Percentiles rank a stretch among this genome's conserved stretches.
phyloP scores from a whole-genome alignment of 2,888 invertebrate species.

The Caenorhabditis sinica region DNA sequence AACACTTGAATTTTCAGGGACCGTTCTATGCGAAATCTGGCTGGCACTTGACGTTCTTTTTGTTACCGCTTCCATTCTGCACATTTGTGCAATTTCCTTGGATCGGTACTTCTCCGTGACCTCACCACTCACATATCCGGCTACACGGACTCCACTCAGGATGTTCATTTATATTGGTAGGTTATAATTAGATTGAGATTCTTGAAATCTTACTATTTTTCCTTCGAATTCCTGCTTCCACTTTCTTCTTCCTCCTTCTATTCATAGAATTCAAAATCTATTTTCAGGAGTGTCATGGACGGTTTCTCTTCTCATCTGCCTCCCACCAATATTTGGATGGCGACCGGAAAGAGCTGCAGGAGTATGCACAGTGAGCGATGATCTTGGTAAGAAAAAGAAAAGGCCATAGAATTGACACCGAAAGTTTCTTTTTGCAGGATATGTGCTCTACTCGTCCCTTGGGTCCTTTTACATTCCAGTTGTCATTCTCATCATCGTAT shows the following conservation, averaged over 20 bases:
- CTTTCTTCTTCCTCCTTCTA: constrained; percentile 1
- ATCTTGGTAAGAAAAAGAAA: constrained; percentile 66
- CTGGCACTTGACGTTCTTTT: constrained; percentile 85
- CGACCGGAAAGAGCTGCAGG: constrained; percentile 73
- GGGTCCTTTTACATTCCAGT: constrained; percentile 99
- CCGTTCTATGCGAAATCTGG: constrained; percentile 85
- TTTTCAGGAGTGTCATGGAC: constrained; percentile 81
- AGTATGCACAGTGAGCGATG: constrained; percentile 75
- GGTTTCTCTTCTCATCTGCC: constrained; percentile 81
- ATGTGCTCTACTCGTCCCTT: constrained; percentile 97
- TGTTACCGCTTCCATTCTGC: constrained; percentile 85
- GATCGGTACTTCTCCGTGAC: constrained; percentile 83
- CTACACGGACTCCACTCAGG: constrained; percentile 79
- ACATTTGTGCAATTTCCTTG: constrained; percentile 83
- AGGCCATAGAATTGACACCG: constrained; percentile 12
- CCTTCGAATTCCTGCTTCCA: not conserved
- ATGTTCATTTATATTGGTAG: constrained; percentile 82
- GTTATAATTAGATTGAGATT: constrained; percentile 27
- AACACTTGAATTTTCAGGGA: constrained; percentile 72
- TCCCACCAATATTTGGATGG: constrained; percentile 83
- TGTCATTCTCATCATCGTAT: constrained; percentile 86
- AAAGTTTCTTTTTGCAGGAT: constrained; percentile 85
- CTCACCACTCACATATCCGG: constrained; percentile 81
- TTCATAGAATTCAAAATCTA: constrained; percentile 28
- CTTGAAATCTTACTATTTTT: constrained; percentile 28